Conservation (phyloP, 2,113 vertebrate species). For the Halcyon senegalensis region DNA sequence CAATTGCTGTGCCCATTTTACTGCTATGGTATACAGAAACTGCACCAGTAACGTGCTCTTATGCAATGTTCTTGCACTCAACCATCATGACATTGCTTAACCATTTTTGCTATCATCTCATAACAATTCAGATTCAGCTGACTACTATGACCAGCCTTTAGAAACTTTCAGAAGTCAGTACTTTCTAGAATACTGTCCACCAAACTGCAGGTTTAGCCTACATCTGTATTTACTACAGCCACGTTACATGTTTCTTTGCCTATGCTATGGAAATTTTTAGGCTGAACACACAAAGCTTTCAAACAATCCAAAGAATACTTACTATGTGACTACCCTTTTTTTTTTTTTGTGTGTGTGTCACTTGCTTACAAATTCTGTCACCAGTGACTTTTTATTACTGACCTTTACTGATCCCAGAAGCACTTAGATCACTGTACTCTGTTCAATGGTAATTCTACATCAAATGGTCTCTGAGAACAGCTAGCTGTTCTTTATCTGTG, state of each 20-base stretch:
- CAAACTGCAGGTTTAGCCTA: not conserved
- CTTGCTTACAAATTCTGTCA: not conserved
- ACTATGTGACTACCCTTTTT: not conserved
- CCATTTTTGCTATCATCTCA: not conserved
- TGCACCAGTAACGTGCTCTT: not conserved
- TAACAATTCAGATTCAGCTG: not conserved
- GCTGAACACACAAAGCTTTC: not conserved
- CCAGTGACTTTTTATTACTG: not conserved
- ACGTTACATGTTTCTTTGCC: not conserved
- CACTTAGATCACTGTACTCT: not conserved
- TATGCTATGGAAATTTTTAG: not conserved
- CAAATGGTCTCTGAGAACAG: not conserved
- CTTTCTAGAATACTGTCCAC: not conserved
- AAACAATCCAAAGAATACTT: not conserved
- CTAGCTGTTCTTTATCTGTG: not conserved
- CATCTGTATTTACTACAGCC: not conserved
- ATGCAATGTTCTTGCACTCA: not conserved
- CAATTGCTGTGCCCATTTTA: not conserved
- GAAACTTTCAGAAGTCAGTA: not conserved
- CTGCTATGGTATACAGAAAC: rapidly evolving
- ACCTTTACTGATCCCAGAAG: not conserved
- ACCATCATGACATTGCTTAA: not conserved
- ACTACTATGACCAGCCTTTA: not conserved
- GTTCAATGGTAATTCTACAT: not conserved
- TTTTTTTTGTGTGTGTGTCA: not conserved